These are phyloP conservation scores for Chlorodrepanis virens DNA, from an alignment of 2,113 vertebrate species.

Conservation along the genomic window DNA sequence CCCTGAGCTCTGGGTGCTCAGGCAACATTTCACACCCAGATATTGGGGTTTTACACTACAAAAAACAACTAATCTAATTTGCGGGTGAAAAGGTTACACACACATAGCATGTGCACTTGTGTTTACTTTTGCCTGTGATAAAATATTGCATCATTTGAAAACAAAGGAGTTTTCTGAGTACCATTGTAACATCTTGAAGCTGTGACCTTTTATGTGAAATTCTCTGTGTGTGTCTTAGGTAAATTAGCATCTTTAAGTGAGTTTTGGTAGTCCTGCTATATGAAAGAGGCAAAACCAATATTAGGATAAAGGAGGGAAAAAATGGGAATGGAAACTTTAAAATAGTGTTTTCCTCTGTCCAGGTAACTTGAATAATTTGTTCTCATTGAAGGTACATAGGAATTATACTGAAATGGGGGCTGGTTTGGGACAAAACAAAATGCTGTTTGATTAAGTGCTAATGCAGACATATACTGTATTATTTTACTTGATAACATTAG, in stretches of 20 bases:
- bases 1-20: not conserved
- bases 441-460: not conserved
- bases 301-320: not conserved
- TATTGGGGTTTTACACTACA: not conserved
- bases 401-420: not conserved
- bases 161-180: not conserved
- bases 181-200: rapidly evolving
- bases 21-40: not conserved
- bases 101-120: not conserved
- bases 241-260: not conserved
- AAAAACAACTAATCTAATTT: not conserved
- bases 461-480: rapidly evolving
- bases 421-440: not conserved
- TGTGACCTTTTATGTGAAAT: not conserved
- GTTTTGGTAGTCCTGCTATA: not conserved
- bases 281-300: not conserved
- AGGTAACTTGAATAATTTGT: not conserved
- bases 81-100: not conserved
- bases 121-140: not conserved
- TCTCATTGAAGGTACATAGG: not conserved
- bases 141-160: not conserved
- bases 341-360: not conserved
- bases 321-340: not conserved
- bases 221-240: rapidly evolving
- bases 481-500: not conserved